phyloP scores from a whole-genome alignment of 2,888 invertebrate species.

The Sinhomidia bicolor region DNA sequence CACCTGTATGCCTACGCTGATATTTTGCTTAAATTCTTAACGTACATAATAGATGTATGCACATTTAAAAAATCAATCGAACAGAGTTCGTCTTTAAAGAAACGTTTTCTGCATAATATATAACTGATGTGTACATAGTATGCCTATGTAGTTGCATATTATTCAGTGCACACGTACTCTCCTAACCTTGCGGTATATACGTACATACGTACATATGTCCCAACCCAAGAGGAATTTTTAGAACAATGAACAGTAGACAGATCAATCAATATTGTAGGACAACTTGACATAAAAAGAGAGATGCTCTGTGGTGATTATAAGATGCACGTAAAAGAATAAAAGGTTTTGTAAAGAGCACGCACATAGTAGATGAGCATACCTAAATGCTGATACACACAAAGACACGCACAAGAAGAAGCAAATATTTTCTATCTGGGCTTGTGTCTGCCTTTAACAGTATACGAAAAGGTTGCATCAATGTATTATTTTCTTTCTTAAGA shows the following conservation, averaged over 20 bases:
- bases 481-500: conserved; percentile 31
- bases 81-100: too few species aligned
- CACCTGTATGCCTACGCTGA: background rate
- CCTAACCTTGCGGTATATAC: too few species aligned
- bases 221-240: conserved; percentile 35
- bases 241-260: conserved; percentile 56
- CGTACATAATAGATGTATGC: too few species aligned
- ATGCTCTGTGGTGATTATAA: conserved; percentile 44
- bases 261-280: conserved; percentile 60
- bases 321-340: conserved; percentile 32
- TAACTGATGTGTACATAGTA: too few species aligned
- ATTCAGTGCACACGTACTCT: conserved; percentile 29
- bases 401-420: background rate
- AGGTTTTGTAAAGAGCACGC: conserved; percentile 26
- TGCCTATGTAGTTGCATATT: too few species aligned
- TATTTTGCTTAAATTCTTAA: background rate
- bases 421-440: conserved; percentile 14
- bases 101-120: background rate
- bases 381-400: background rate
- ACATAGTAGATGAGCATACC: conserved; percentile 11
- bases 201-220: conserved; percentile 11
- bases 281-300: conserved; percentile 58
- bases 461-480: background rate
- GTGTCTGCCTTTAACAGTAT: background rate
- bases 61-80: too few species aligned